phyloP scores from a whole-genome alignment of 2,113 vertebrate genomes.

The Hemiscyllium ocellatum region DNA sequence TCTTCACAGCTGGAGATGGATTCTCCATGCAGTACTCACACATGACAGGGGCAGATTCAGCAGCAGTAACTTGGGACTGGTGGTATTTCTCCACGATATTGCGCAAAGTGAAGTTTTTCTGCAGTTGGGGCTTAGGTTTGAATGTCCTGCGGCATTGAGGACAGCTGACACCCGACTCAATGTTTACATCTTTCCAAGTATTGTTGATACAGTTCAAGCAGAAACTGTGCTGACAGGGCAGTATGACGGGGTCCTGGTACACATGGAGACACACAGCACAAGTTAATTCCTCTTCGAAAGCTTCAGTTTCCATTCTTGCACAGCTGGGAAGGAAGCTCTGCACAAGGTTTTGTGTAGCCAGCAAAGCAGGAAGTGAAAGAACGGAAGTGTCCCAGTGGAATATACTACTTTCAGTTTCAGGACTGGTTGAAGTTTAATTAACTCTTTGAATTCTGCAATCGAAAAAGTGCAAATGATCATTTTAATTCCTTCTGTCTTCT shows the following conservation, averaged over 20 bases:
- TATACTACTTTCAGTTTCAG: neutral
- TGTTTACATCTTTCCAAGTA: neutral
- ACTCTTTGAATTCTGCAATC: neutral
- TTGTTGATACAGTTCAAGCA: neutral
- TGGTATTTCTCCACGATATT: conserved; percentile 24
- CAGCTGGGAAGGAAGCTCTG: neutral
- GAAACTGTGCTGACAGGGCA: conserved; percentile 38
- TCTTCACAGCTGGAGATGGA: conserved; percentile 16
- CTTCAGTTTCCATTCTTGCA: neutral
- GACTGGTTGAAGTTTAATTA: neutral
- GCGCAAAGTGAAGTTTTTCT: conserved; percentile 32
- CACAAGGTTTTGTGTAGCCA: neutral
- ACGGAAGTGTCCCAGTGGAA: neutral
- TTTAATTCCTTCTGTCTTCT: neutral
- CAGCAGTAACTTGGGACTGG: neutral
- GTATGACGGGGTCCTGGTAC: neutral
- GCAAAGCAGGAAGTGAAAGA: neutral
- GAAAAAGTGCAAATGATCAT: neutral
- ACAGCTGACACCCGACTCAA: neutral
- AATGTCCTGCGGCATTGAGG: conserved; percentile 12
- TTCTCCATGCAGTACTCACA: conserved; percentile 37
- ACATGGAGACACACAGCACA: neutral
- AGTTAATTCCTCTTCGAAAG: conserved; percentile 24
- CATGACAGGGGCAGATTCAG: neutral
- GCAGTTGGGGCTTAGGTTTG: neutral